Base-by-base conservation (phyloP, 2,888 invertebrate genomes). In the Sesamia inferens region DNA sequence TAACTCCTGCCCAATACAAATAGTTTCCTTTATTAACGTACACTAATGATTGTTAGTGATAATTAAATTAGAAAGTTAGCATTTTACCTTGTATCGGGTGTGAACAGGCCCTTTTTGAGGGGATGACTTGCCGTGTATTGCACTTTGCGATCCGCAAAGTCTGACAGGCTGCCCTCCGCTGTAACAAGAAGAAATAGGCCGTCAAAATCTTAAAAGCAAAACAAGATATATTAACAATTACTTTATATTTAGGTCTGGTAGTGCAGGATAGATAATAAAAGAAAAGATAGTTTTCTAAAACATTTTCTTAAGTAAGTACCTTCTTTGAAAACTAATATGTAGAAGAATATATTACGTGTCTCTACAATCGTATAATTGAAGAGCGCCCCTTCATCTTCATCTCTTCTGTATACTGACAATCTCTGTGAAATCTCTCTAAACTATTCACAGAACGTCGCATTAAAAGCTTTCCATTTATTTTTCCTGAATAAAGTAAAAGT, bases 101-200 rank as follows among this genome's bases (percentile, higher is more conserved):
- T 97, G 95, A 99, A 99, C 87, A 99, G 97, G 88, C 97, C 97
- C 88, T 97, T 97, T 90, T 97, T 97, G 91, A 97, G 97, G 88
- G 97, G 97, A 92, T 97, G 97, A 90, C 97, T 96, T 87, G 97
- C 97, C 92, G 97, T 97, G 96, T 97, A 98, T 96, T 98, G 98
- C 87, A 97, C 96, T 95, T 97, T 98, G 92, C 97, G 97, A 88
- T 97, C 93, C 87, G 98, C 98, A 97, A 99, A 99, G 92, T 98
- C 97, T 91, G 98, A 98, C 95, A 99, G 98, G 97, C 99, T 98
- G 92, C 99, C 98, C 96, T 98, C 99, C 94, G 99, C 99, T 99
- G 97, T 68, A 97, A 98, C 92, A 94, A 94, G 66, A 64, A 92
- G 87, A 85, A 87, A 87, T 76, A 74, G 57, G 68, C 74, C 51